These are phyloP conservation scores for Dryobota labecula DNA, from an alignment of 2,888 invertebrate species.

Conservation along the genomic window DNA sequence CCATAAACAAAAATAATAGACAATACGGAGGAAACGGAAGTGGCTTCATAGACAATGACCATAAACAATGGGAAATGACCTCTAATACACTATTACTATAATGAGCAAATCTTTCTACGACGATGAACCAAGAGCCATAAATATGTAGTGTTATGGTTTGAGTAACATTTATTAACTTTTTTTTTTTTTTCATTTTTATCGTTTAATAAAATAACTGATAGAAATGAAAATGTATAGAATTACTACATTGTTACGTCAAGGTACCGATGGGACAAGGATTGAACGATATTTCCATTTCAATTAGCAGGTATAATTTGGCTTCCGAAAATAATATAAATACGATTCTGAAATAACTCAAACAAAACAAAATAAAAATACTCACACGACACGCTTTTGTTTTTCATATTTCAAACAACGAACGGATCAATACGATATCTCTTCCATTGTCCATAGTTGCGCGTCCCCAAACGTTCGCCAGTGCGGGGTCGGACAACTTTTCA, in stretches of 20 bases:
- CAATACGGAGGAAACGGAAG: constrained; percentile 40
- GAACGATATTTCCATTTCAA: not conserved
- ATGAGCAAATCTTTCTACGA: constrained; percentile 35
- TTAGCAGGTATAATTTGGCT: not conserved
- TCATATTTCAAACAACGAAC: constrained; percentile 21
- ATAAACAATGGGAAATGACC: constrained; percentile 52
- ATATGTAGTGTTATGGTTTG: not conserved
- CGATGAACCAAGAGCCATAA: constrained; percentile 10
- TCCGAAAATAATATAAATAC: not conserved
- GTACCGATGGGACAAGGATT: not conserved
- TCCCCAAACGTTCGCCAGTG: constrained; percentile 74
- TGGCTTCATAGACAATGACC: constrained; percentile 47
- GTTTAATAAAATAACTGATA: too few species aligned
- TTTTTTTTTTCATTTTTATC: too few species aligned
- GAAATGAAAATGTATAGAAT: not conserved
- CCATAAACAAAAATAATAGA: constrained; percentile 42
- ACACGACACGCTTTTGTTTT: constrained; percentile 19
- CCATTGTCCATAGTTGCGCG: constrained; percentile 69
- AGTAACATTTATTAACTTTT: not conserved
- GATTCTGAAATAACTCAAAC: not conserved
- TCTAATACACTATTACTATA: constrained; percentile 49
- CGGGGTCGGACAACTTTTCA: constrained; percentile 85
- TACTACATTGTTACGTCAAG: not conserved
- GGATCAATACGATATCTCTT: constrained; percentile 61
- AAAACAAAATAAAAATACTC: not conserved